phyloP scores from a whole-genome alignment of 2,797 vertebrate species.

The Cephalopachus bancanus region DNA sequence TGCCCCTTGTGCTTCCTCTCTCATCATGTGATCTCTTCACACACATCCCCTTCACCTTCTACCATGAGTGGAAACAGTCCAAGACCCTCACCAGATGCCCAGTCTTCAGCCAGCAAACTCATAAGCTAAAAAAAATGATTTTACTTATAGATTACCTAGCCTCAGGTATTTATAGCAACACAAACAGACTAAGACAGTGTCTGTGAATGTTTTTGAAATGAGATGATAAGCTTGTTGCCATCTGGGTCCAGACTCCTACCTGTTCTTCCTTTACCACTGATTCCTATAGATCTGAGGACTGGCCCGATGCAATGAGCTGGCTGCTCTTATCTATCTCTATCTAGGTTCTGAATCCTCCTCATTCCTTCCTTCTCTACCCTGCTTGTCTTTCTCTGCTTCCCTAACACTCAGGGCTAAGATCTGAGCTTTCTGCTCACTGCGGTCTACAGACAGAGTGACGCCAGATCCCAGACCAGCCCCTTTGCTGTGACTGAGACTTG shows the following conservation, averaged over 20 bases:
- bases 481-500: neutral
- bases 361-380: neutral
- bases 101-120: neutral
- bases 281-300: neutral
- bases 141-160: neutral
- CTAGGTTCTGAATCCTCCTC: neutral
- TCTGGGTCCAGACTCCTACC: neutral
- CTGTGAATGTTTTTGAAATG: neutral
- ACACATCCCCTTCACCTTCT: neutral
- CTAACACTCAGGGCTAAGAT: neutral
- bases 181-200: neutral
- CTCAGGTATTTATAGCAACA: neutral
- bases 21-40: neutral
- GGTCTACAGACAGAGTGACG: neutral
- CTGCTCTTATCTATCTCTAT: neutral
- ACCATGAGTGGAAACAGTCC: neutral
- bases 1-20: neutral
- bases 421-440: conserved; percentile 42
- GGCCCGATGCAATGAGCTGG: neutral
- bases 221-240: neutral
- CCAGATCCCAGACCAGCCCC: neutral
- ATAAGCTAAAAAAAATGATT: neutral
- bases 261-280: neutral
- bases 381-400: neutral
- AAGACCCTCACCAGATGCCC: neutral